Base-by-base conservation (phyloP, 1,140 invertebrate genomes). In the Venustaconcha ellipsiformis region DNA sequence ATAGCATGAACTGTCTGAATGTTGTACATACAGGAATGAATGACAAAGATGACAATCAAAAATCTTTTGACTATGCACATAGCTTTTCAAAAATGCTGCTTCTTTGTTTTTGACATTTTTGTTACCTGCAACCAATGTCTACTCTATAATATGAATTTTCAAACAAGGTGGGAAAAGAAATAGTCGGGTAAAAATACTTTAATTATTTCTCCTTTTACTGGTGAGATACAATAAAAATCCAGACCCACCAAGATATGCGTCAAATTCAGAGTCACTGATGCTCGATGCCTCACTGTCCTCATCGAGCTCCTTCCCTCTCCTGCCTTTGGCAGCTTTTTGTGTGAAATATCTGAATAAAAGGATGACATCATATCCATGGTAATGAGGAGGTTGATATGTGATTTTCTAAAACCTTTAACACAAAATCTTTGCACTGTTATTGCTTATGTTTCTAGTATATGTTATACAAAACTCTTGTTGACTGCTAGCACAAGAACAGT, bases 241-340 rank as follows among this genome's bases (percentile, higher is more conserved):
- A 69, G 70, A 82, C 78, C 85, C 83, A 82, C 86, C 88, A 30
- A 92, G 76, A 67, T 87, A 88, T 11, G 81, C 74, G 75, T 92
- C 94, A 89, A 98, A 98, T 86, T 98, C 96, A 73, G 96, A 94
- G 86, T 96, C 96, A 78, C 93, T 94, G 4, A 98, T 94, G 83
- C 95, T 96, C 62, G 95, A 94, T 57, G 92, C 90, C 87, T 96
- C 95, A 83, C 94, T 93, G 79, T 93, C 86, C 1, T 91, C 91
- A 62, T 91, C 88, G 17, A 66, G 82, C 14, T 91, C 89, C 55
- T 80, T 83, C 30, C 67, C 82, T 59, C 77, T 82, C 14, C 91
- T 88, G 37, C 70, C 78, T 17, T 66, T 81, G 58, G 82, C 79
- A 59, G 56, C 70, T 71, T 77, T 82, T 72, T 76, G 59, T 82